Percentiles rank a stretch among this genome's conserved stretches.
phyloP scores from a whole-genome alignment of 2,888 invertebrate species.

The Drosophila prostipennis region DNA sequence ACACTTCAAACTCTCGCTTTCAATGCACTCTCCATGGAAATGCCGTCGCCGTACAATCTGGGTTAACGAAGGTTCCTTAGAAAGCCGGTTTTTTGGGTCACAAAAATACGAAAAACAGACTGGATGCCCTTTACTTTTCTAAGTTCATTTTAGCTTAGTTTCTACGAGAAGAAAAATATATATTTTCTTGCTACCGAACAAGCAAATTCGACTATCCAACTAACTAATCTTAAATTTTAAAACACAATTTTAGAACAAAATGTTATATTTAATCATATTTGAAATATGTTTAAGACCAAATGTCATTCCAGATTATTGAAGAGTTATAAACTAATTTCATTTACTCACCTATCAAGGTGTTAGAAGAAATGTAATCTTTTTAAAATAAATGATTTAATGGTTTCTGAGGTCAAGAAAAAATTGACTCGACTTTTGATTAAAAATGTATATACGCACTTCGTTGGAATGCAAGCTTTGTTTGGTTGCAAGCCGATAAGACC shows the following conservation, averaged over 20 bases:
- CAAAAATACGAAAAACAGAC: background rate
- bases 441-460: background rate
- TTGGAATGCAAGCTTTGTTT: background rate
- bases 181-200: background rate
- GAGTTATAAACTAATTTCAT: too few relatives aligned
- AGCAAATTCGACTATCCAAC: too few relatives aligned
- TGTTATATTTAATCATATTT: background rate
- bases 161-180: background rate
- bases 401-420: background rate
- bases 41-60: conserved; percentile 26
- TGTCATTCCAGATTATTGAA: too few relatives aligned
- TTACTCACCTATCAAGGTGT: too few relatives aligned
- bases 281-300: too few relatives aligned
- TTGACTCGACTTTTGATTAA: background rate
- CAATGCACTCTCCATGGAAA: conserved; percentile 35
- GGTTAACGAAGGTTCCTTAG: conserved; percentile 53
- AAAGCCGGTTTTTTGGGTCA: conserved; percentile 19
- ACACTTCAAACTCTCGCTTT: conserved; percentile 51
- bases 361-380: background rate
- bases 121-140: background rate
- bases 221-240: too few relatives aligned
- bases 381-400: background rate
- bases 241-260: background rate
- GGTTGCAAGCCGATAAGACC: background rate
- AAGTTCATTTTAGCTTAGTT: background rate